Percentiles rank a stretch among this genome's conserved stretches.
Conservation (phyloP, 2,888 invertebrate genomes). For the Sarcophaga carnaria region DNA sequence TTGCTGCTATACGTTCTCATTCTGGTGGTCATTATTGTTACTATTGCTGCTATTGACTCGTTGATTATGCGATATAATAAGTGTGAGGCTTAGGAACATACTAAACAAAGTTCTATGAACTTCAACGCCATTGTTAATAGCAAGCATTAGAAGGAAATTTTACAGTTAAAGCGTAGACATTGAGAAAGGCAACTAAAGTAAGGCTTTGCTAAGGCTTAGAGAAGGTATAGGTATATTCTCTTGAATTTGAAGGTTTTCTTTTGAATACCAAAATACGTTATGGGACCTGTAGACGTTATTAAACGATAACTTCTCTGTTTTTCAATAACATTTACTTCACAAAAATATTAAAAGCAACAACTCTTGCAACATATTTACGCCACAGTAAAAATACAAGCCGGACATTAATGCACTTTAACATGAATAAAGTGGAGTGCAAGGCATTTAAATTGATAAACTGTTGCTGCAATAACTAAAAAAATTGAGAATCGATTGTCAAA, state of each 20-base stretch:
- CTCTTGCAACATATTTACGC: too few relatives aligned
- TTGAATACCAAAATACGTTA: too few relatives aligned
- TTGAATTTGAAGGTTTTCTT: too few relatives aligned
- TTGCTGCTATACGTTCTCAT: slow-evolving; percentile 2
- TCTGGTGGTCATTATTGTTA: neutral
- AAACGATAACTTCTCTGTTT: too few relatives aligned
- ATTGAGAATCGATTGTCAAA: slow-evolving; percentile 49
- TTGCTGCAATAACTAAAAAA: slow-evolving; percentile 52
- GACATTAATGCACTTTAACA: neutral
- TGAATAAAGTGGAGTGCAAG: neutral
- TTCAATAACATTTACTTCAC: neutral
- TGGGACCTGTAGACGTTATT: too few relatives aligned
- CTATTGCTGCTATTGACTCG: too few relatives aligned
- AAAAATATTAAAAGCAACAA: neutral
- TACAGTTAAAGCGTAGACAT: neutral
- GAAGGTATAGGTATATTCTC: too few relatives aligned
- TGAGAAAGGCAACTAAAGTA: too few relatives aligned
- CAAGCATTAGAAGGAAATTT: slow-evolving; percentile 4
- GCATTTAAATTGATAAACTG: slow-evolving; percentile 27
- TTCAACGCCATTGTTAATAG: slow-evolving; percentile 12
- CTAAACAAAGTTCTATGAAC: slow-evolving; percentile 53
- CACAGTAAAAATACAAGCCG: neutral
- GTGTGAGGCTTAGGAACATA: neutral
- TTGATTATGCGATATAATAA: neutral
- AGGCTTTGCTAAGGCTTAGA: too few relatives aligned